A percentile compares a stretch with the other conserved stretches of the same genome.
Evolutionary conservation across 2,113 vertebrate genomes (phyloP).

Genomic region (Piprites chloris): DNA sequence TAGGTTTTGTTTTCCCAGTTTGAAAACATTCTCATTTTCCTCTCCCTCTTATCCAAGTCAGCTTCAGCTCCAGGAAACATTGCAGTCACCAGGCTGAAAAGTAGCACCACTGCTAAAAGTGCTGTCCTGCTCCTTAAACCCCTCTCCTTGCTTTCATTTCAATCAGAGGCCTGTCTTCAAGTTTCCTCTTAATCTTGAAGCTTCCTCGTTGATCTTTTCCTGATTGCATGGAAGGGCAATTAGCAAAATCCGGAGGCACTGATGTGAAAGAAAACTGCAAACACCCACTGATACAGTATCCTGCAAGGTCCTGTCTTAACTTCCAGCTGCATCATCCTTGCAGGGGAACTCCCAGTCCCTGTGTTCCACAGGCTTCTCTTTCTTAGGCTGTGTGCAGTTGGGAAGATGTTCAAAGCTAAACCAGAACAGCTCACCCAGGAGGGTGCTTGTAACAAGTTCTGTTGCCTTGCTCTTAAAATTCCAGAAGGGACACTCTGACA

Average conservation of each 20-base stretch:
- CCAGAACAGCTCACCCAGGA: neutral
- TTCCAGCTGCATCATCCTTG: neutral
- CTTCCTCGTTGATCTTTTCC: neutral
- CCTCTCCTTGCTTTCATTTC: neutral
- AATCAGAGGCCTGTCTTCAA: neutral
- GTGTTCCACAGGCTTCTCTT: neutral
- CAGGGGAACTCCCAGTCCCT: neutral
- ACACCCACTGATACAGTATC: neutral
- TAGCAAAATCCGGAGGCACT: neutral
- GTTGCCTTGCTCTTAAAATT: slow-evolving; percentile 9
- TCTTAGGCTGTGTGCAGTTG: neutral
- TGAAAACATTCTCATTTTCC: neutral
- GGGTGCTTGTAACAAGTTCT: neutral
- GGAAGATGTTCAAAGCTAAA: neutral
- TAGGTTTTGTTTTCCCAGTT: neutral
- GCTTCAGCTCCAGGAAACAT: neutral
- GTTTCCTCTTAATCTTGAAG: neutral
- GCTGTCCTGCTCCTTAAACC: neutral
- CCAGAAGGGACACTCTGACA: neutral
- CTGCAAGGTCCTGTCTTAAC: neutral
- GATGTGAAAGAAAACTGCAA: neutral
- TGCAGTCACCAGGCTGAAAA: neutral
- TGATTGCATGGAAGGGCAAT: neutral
- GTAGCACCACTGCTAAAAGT: neutral
- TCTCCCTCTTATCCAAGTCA: neutral